Evolutionary conservation across 2,113 vertebrate genomes (phyloP).

Genomic region (Pterocles burchelli): DNA sequence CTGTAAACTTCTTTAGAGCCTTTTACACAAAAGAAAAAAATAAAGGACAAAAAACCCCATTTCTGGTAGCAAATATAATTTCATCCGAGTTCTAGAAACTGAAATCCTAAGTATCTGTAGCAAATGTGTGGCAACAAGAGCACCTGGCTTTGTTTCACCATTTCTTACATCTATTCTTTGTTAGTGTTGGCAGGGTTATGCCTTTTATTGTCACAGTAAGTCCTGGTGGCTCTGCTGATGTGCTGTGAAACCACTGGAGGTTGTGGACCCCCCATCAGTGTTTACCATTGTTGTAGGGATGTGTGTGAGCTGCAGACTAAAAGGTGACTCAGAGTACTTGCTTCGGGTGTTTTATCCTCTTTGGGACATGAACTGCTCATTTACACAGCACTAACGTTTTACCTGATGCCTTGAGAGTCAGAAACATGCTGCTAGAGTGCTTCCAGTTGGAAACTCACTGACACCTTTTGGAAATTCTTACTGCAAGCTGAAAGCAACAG

Average conservation of each 20-base stretch:
- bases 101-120: not conserved
- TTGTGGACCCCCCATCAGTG: not conserved
- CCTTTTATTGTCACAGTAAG: conserved; percentile 11
- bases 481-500: not conserved
- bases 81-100: not conserved
- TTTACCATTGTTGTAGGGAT: conserved; percentile 34
- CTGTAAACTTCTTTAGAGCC: not conserved
- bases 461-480: conserved; percentile 44
- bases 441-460: conserved; percentile 6
- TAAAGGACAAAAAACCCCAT: too few species aligned
- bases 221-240: not conserved
- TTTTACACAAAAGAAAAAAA: not conserved
- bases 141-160: not conserved
- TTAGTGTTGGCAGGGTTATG: not conserved
- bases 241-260: not conserved
- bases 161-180: not conserved
- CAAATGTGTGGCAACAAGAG: not conserved
- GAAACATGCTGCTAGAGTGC: conserved; percentile 39
- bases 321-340: conserved; percentile 38
- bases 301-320: not conserved
- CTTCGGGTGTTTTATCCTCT: not conserved
- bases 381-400: conserved; percentile 47
- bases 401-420: conserved; percentile 19
- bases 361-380: not conserved
- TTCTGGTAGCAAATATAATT: not conserved